Percentiles rank a stretch among this genome's conserved stretches.
Conservation (phyloP, 2,797 vertebrate species). For the Manis crassicaudata region DNA sequence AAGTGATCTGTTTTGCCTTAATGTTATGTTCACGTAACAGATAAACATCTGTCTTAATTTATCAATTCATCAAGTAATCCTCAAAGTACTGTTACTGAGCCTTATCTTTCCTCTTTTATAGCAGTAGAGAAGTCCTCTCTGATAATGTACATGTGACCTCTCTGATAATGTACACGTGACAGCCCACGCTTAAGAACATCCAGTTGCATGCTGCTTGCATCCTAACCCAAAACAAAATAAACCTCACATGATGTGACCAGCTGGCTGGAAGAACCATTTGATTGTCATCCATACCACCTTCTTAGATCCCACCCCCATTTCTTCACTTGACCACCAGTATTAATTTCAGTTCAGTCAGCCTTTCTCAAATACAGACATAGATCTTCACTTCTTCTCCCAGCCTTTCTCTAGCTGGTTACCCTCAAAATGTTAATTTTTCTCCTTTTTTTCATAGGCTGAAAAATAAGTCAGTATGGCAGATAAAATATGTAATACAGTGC, state of each 20-base stretch:
- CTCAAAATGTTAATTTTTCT: neutral
- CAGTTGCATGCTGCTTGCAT: neutral
- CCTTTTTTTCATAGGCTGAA: slow-evolving; percentile 2
- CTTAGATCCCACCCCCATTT: neutral
- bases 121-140: neutral
- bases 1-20: neutral
- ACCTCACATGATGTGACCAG: neutral
- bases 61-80: neutral
- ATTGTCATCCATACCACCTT: neutral
- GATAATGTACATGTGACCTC: neutral
- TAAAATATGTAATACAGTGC: neutral
- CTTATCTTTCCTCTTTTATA: neutral
- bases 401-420: neutral
- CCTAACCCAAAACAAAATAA: neutral
- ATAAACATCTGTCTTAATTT: slow-evolving; percentile 30
- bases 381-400: neutral
- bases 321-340: neutral
- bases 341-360: neutral
- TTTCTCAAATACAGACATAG: neutral
- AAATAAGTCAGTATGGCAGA: neutral
- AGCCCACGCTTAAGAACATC: neutral
- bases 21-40: neutral
- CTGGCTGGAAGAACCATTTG: neutral
- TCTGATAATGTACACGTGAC: neutral
- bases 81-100: neutral